Base-by-base conservation (phyloP, 2,888 invertebrate species). In the Andrena trimmerana region DNA sequence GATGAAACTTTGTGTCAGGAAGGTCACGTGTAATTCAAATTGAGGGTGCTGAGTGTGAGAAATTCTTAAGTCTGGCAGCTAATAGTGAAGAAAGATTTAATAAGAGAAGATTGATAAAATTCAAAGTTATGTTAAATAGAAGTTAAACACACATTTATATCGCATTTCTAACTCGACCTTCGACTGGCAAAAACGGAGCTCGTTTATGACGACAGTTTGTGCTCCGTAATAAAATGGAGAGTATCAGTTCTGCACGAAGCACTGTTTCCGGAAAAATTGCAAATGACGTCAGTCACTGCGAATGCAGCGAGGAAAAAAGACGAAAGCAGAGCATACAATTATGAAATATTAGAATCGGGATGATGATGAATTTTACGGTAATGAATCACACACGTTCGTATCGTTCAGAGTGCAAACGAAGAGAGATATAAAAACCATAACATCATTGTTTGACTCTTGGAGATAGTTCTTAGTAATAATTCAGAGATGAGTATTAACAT, bases 221-320 rank as follows among this genome's bases (percentile, higher is more conserved):
- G 69, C 6, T 62, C 24, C 16, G 0, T 16, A 52, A 52, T 36
- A 24, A 67, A 42, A 42, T 42, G 42, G 42, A 42, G 42, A 16
- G 42, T 16, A 42, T 42, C 20, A 10, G 0, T 31, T 74, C 10
- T 68, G 31, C 59, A 10, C 7, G 3, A 48, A 59, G 6, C 29
- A 29, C 24, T n/a, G 13, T 10, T 42, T 29, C 16, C 10, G 63
- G 66, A 66, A 78, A 77, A 76, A 67, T 66, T 5, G n/a, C 29
- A 20, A 69, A 10, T 36, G 42, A 24, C 52, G 66, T 71, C 67
- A 68, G 52, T 71, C 70, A 62, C 24, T 62, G 1, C 4, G 27
- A 48, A 59, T 24, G 36, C 42, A 7, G 10, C 27, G 10, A 71
- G 54, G 54, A 62, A 70, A 42, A 10, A 27, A 59, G 16, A 27